Base-by-base conservation (phyloP, 2,113 vertebrate species). In the Trogon melanurus region DNA sequence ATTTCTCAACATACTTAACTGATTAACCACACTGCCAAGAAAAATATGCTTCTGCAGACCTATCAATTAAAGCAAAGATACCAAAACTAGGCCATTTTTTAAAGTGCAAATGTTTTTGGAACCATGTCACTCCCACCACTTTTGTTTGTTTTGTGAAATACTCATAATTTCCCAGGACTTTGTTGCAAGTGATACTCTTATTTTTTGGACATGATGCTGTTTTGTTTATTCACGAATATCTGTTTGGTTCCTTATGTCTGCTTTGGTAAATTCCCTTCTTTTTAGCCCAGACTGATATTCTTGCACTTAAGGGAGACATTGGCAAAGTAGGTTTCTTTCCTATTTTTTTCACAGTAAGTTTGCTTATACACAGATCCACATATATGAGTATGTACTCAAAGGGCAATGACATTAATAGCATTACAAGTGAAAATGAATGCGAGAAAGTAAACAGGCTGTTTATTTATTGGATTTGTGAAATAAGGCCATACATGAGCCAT, bases 11-110 rank as follows among this genome's bases (percentile, higher is more conserved):
- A 64, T 91, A 65, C 62, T 95, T 93, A 89, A 93, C 88, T 92
- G 93, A 91, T 96, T 96, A 93, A 38, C 71, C 8, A 1, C 57
- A 27, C 69, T 87, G 93, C 95, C 94, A 97, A 96, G 87, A 91
- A 65, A 89, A 97, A 97, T 89, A 89, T 12, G 89, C 65, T 95
- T 96, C 89, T 93, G 25, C 45, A 58, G 71, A 53, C 60, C 95
- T 91, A 95, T 85, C 95, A 89, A 17, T 88, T 93, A 93, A 93
- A 94, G 85, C 61, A 89, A 90, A 90, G 96, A 94, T 86, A 93
- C 47, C n/a, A 83, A 91, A 96, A 91, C 36, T 1, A 79, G 92
- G 66, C 54, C 65, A 25, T 93, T 95, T 89, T 19, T 25, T 47
- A 85, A 89, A 89, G 41, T 34, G 70, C 21, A 95, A 92, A 88